Base-by-base conservation (phyloP, 1,140 invertebrate species). In the Apis mellifera region DNA sequence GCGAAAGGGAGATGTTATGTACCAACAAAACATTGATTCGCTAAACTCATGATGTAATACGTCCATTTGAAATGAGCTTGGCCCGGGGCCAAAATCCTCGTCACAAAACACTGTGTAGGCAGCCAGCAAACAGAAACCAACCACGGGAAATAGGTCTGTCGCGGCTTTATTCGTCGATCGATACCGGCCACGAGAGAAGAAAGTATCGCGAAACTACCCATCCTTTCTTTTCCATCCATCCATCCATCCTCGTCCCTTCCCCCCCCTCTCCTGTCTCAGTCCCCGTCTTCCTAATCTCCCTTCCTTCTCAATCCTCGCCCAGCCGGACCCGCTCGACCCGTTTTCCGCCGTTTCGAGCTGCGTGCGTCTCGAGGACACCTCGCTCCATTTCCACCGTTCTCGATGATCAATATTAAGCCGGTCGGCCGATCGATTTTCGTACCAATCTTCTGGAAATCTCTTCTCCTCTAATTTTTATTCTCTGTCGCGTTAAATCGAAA, bases 41-140 rank as follows among this genome's bases (percentile, higher is more conserved):
- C 91, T 91, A 92, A 92, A 91, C 88, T 91, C 90, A 90, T 92
- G 90, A 91, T 91, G 90, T 92, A 91, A 92, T 91, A 92, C 90
- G 90, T 90, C 89, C 90, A 92, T 92, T 91, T 89, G 90, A 91
- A 92, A 92, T 91, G 91, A 92, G 91, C 87, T 92, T 92, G 91
- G 91, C 89, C 73, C 70, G 3, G 21, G 74, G 89, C 91, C 91
- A 92, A 85, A 87, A 92, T 92, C 85, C 87, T 89, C 91, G 85
- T 92, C 91, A 89, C 90, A 90, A 92, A 91, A 92, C 90, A 90
- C 85, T 85, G 89, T 91, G 88, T 91, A 92, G 90, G 88, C 87
- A 89, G 87, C 81, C 87, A 70, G 86, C 90, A 91, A 92, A 92
- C 89, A 91, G 82, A 42, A 42, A 72, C 83, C 85, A 86, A 82